Evolutionary conservation across 2,113 vertebrate genomes (phyloP), one percentile per base, ranked within the genome.

Genomic region (Antechinus stuartii): DNA sequence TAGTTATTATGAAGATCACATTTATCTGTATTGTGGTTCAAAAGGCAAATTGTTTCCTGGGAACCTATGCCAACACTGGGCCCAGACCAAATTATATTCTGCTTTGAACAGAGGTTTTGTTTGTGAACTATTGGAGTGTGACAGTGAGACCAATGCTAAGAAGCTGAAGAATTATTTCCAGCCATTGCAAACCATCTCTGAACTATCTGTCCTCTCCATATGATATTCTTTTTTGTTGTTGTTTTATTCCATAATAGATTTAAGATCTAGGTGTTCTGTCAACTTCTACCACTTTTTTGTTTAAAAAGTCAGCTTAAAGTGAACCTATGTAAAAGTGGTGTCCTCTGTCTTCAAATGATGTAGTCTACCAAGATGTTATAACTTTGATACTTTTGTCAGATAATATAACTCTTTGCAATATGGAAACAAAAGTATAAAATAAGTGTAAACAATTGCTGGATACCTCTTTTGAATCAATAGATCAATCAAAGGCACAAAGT

Each of bases 61-160:
- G 92, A 49, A 90, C 8, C 22, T 24, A 84, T 89, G 52, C 93
- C 84, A 14, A 91, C 0, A 8, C 16, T 47, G 2, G 50, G 4
- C 90, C n/a, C 90, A 90, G 52, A 94, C 68, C n/a, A 93, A 92
- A n/a, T 53, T 54, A 91, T 16, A 35, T 95, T 92, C 93, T 84
- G 92, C n/a, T 93, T 95, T 91, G 92, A 94, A 94, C 50, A 24
- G 91, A 23, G n/a, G 47, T 96, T 95, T 95, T 9, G 91, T 49
- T 49, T 93, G 0, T 91, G 95, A 12, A 2, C 84, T 76, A 93
- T 49, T 93, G 54, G 46, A 92, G 55, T 52, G 25, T 35, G 11
- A 76, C 56, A 84, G 27, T 91, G 3, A 2, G 92, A 56, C 54
- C 6, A 54, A 0, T 76, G 89, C 6, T 96, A 90, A 94, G 95